Evolutionary conservation across 2,888 invertebrate genomes (phyloP), one percentile per base, ranked within the genome.

Genomic region (Cerastis leucographa): DNA sequence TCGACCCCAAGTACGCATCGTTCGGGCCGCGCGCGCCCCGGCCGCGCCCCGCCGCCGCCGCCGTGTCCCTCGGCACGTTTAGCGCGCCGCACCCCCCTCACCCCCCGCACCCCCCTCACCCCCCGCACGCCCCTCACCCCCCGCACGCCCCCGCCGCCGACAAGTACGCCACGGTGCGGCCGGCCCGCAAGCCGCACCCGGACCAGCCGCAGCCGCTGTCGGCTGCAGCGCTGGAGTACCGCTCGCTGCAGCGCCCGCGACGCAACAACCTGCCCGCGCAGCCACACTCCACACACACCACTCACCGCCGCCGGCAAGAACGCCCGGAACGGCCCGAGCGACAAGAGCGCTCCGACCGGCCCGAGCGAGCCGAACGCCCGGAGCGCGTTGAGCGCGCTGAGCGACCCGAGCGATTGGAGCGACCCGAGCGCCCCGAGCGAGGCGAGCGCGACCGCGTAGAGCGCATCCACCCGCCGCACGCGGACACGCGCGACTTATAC

Each of bases 261-360:
- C 95, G 91, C 74, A 95, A 95, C 62, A 91, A 88, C 78, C 86
- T 89, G 97, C 0, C 97, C 97, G 68, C 90, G 94, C 19, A 95
- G 54, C 77, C 68, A 42, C 83, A 77, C 90, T 88, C 81, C 66
- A 90, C 83, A 81, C 90, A 71, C 89, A 85, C 80, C 85, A 92
- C 89, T 97, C 97, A 80, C 97, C 98, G 87, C 97, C 84, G 98
- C 97, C 83, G 98, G 97, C 61, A 78, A 35, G 86, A 95, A 94
- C 83, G 98, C 97, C 76, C 97, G 97, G 83, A 88, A 9, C 80
- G 88, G 12, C 46, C 89, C 59, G 93, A 86, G 11, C 76, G 84
- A 6, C 65, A 70, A n/a, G 84, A 84, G n/a, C 85, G 97, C 94
- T 40, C 69, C 61, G 81, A 87, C 17, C 80, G 87, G 9, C 19